Base-by-base conservation (phyloP, 2,797 vertebrate species). In the Notolabrus celidotus region DNA sequence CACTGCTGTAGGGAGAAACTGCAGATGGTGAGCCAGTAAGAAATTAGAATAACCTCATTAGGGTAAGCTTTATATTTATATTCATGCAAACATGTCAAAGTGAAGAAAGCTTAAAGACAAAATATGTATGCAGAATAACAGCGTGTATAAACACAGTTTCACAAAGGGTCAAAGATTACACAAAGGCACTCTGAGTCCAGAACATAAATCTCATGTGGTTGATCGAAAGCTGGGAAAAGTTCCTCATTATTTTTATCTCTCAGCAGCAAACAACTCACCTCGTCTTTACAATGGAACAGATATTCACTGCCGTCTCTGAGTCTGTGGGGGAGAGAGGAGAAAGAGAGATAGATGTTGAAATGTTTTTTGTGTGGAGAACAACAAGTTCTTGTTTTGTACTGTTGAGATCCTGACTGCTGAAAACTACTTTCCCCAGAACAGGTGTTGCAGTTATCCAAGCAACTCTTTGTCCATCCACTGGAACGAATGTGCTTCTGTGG, bases 201-300 rank as follows among this genome's bases (percentile, higher is more conserved):
- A 67, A 57, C 54, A n/a, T 9, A 0, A 33, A 39, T 14, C 42
- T 31, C 16, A 3, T 57, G 31, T n/a, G n/a, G 50, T 51, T 31
- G 15, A 36, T 15, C 22, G 20, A 47, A 25, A 59, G 38, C 6
- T 39, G n/a, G 10, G 14, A 52, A 14, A n/a, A 71, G 16, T 14
- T 7, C 6, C 43, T 16, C 16, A 5, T 46, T 0, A 20, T 5
- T 7, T 51, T 56, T 29, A 5, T 53, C 2, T 38, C 16, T 54
- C 0, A 0, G 31, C 9, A 11, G 33, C 46, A 59, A 31, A 29
- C 38, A 39, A 83, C 96, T 90, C 86, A 98, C 98, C 96, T 98
- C 96, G 29, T 99, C 97, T 93, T 96, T 99, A 91, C 95, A 97
- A n/a, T 98, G 97, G 93, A 99, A 98, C 65, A 99, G 91, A 94